A percentile compares a stretch with the other conserved stretches of the same genome.
Conservation (phyloP, 2,888 invertebrate genomes). For the Sinotaia quadrata region DNA sequence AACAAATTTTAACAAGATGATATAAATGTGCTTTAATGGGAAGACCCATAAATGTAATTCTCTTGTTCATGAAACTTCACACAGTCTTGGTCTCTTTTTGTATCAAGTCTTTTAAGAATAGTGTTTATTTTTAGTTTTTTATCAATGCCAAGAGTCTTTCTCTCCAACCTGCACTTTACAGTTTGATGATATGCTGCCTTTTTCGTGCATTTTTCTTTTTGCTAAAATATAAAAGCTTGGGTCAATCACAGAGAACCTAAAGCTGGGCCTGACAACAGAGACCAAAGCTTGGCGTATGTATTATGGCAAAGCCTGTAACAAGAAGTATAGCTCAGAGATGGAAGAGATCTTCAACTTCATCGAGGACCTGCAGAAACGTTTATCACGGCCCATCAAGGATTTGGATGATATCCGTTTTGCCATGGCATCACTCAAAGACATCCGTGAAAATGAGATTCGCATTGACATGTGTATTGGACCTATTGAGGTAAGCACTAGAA, state of each 20-base stretch:
- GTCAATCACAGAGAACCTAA: conserved; percentile 76
- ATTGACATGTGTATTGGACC: conserved; percentile 95
- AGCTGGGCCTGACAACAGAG: conserved; percentile 85
- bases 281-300: conserved; percentile 71
- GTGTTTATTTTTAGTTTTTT: no score
- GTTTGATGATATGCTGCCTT: no score
- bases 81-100: no score
- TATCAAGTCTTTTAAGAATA: no score
- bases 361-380: conserved; percentile 83
- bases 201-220: neutral
- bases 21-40: no score
- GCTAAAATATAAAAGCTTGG: neutral
- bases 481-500: conserved; percentile 80
- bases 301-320: conserved; percentile 72
- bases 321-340: conserved; percentile 72
- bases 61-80: no score
- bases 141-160: no score
- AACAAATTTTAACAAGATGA: no score
- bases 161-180: neutral
- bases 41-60: no score
- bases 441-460: conserved; percentile 94
- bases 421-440: conserved; percentile 94
- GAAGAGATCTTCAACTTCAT: conserved; percentile 83
- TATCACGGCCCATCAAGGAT: conserved; percentile 90
- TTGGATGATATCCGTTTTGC: conserved; percentile 93